These are phyloP conservation scores for Colistium nudipinnis DNA, from an alignment of 2,113 vertebrate species.

Conservation along the genomic window DNA sequence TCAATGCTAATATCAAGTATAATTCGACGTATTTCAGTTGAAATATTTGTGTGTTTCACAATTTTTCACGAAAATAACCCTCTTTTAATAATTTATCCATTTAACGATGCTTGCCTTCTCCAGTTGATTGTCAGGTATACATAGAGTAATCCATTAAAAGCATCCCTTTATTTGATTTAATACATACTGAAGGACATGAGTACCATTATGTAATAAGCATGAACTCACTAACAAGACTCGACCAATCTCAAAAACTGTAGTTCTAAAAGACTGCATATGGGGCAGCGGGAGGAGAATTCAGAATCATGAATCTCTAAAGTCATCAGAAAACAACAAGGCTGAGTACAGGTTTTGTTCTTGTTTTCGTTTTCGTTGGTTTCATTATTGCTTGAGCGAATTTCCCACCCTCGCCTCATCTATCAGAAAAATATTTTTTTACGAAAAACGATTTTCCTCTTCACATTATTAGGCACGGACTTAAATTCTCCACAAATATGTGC, in stretches of 20 bases:
- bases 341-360: slow-evolving; percentile 42
- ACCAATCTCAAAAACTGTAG: slow-evolving; percentile 36
- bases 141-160: slow-evolving; percentile 26
- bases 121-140: slow-evolving; percentile 39
- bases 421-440: slow-evolving; percentile 64
- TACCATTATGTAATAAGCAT: slow-evolving; percentile 40
- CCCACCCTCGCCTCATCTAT: slow-evolving; percentile 33
- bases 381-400: slow-evolving; percentile 77
- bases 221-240: slow-evolving; percentile 43
- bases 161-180: slow-evolving; percentile 60
- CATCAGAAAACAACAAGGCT: slow-evolving; percentile 46
- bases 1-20: neutral
- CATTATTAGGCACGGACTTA: slow-evolving; percentile 69
- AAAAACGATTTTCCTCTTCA: slow-evolving; percentile 46
- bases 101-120: slow-evolving; percentile 3
- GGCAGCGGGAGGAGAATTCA: slow-evolving; percentile 17
- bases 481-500: slow-evolving; percentile 52
- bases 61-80: neutral
- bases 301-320: slow-evolving; percentile 19
- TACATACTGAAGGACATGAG: slow-evolving; percentile 49
- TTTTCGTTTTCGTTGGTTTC: slow-evolving; percentile 69
- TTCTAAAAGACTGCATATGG: slow-evolving; percentile 27
- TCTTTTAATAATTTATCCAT: slow-evolving; percentile 1
- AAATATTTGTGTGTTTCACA: neutral
- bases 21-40: slow-evolving; percentile 1